phyloP scores from a whole-genome alignment of 2,888 invertebrate species.

The Amitus sp. region DNA sequence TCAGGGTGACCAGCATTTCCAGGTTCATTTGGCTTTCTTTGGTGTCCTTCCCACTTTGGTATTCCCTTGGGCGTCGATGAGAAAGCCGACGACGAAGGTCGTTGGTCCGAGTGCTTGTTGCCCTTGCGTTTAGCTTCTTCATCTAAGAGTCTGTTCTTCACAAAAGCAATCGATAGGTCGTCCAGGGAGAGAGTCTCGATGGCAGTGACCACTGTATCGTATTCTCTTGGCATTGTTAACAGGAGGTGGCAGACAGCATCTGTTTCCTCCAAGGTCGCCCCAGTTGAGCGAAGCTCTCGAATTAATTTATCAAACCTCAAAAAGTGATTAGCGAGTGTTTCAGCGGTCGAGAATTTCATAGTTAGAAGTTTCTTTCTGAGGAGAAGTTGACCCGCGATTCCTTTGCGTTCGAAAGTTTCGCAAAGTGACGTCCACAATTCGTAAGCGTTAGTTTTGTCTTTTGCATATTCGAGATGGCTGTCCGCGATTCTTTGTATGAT shows the following conservation, averaged over 20 bases:
- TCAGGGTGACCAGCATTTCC: no score
- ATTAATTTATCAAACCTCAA: conserved; percentile 42
- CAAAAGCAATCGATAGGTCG: neutral
- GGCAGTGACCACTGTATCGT: conserved; percentile 43
- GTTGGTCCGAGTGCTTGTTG: no score
- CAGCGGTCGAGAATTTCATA: conserved; percentile 15
- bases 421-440: conserved; percentile 39
- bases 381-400: conserved; percentile 46
- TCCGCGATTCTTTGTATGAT: conserved; percentile 45
- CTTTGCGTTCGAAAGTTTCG: conserved; percentile 40
- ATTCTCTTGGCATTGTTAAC: conserved; percentile 36
- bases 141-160: conserved; percentile 9
- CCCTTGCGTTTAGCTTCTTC: conserved; percentile 12
- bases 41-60: no score
- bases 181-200: conserved; percentile 15
- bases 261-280: conserved; percentile 32
- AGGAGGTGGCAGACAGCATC: conserved; percentile 43
- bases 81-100: neutral
- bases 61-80: no score
- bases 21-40: no score
- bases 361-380: conserved; percentile 40
- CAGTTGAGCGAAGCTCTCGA: conserved; percentile 38
- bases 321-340: conserved; percentile 33
- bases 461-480: conserved; percentile 47
- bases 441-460: conserved; percentile 41